These are phyloP conservation scores for Oncopeltus fasciatus DNA, from an alignment of 1,140 invertebrate species.

Conservation along the genomic window DNA sequence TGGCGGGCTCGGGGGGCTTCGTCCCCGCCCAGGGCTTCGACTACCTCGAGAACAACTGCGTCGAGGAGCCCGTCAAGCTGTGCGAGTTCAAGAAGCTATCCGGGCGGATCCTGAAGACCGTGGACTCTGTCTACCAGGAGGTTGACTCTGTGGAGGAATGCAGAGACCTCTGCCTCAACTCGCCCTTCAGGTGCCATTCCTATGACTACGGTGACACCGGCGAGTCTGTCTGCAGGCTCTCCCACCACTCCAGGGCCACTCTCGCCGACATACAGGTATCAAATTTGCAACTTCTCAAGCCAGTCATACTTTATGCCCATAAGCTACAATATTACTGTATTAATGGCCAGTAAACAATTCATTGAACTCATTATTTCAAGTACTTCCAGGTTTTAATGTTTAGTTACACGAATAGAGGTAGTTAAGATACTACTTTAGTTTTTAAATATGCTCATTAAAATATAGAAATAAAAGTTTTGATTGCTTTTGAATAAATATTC, in stretches of 20 bases:
- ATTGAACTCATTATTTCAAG: too few species aligned
- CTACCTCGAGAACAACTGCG: conserved; percentile 82
- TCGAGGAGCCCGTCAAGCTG: conserved; percentile 74
- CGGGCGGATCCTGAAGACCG: conserved; percentile 79
- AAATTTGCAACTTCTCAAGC: too few species aligned
- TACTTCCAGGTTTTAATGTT: too few species aligned
- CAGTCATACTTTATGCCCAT: too few species aligned
- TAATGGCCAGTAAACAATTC: too few species aligned
- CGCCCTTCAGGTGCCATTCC: conserved; percentile 72
- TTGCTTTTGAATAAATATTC: too few species aligned
- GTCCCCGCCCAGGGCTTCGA: conserved; percentile 45
- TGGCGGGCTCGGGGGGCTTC: conserved; percentile 60
- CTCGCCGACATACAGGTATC: conserved; percentile 74
- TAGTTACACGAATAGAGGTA: too few species aligned
- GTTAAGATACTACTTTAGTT: too few species aligned
- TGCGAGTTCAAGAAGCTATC: conserved; percentile 83
- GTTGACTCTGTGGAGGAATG: conserved; percentile 73
- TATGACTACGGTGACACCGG: conserved; percentile 87
- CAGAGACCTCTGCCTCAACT: conserved; percentile 73
- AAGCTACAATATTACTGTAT: too few species aligned
- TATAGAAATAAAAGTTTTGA: too few species aligned
- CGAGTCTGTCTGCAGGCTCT: conserved; percentile 79
- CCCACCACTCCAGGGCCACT: conserved; percentile 77
- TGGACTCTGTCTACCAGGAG: conserved; percentile 84
- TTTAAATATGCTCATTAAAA: too few species aligned